Evolutionary conservation across 1,140 invertebrate species (phyloP), one percentile per base, ranked within the genome.

Genomic region (Drosophila pectinifera): DNA sequence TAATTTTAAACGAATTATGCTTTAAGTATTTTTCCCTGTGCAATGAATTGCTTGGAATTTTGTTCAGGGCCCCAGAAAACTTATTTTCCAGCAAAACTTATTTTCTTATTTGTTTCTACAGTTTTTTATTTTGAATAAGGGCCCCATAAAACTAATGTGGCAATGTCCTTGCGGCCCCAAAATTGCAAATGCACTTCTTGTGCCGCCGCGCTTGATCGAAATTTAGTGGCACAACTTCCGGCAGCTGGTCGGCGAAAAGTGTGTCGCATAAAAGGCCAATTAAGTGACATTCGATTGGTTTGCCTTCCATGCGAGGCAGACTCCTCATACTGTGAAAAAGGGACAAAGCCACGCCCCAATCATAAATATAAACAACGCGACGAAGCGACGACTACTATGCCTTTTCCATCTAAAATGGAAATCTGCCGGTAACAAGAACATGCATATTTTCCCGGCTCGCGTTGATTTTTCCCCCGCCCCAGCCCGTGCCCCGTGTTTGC

Each of bases 341-440:
- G n/a, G n/a, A 42, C 57, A 20, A 16, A 22, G 46, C 68, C 73
- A 78, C 83, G 78, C 82, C 82, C 61, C 34, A 72, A 82, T 78
- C 82, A 81, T 73, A 80, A 78, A 55, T 73, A 81, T 57, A 61
- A 84, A 75, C 80, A 76, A 72, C 43, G 45, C 53, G 45, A 46
- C 55, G 57, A 36, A 56, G 38, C 48, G 49, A 51, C 49, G 49
- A 51, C 49, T 28, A 51, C 49, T 34, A 53, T 58, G 61, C 65
- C 49, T 67, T 38, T 68, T 65, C 67, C 83, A 86, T 86, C 83
- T 86, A 86, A 86, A 86, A 82, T 86, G 83, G 70, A 83, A 86
- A 86, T 86, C 83, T 88, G 72, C 74, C 75, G 83, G 69, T 86
- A 88, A 76, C 81, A 88, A 88, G 75, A 48, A 88, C 74, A 86